These are phyloP conservation scores for Clarias laeviceps DNA, from an alignment of 2,797 vertebrate species.

Conservation along the genomic window DNA sequence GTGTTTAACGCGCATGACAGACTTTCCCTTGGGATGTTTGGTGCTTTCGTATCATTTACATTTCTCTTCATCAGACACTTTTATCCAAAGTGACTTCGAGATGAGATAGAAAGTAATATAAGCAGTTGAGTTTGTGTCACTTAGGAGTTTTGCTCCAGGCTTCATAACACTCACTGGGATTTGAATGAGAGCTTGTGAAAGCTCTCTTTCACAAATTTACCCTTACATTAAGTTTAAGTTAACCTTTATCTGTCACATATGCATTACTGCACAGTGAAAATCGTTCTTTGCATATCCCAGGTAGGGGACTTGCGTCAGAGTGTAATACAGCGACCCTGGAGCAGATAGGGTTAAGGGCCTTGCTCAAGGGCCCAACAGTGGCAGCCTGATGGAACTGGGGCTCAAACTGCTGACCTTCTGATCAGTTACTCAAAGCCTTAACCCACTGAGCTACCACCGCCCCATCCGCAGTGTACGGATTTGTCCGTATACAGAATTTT, in stretches of 20 bases:
- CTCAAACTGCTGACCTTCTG: no score
- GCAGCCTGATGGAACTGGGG: no score
- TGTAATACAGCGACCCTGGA: no score
- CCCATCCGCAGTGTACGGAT: no score
- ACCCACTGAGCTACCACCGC: no score
- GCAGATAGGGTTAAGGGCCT: no score
- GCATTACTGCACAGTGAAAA: no score
- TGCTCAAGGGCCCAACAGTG: no score
- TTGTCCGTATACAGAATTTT: not conserved
- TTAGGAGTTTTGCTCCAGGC: conserved; percentile 1
- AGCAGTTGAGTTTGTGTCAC: not conserved
- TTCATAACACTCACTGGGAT: not conserved
- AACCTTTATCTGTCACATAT: not conserved
- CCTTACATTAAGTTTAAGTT: not conserved
- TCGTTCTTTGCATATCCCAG: no score
- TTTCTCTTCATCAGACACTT: conserved; percentile 16
- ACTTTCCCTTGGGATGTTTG: not conserved
- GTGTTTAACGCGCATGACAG: not conserved
- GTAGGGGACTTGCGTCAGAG: no score
- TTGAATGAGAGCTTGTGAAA: not conserved
- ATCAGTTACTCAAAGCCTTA: no score
- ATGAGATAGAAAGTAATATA: not conserved
- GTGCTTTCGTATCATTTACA: not conserved
- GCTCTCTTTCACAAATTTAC: not conserved
- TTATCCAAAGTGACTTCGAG: conserved; percentile 1